phyloP scores from a whole-genome alignment of 2,888 invertebrate genomes.

The Xanthorhoe spadicearia region DNA sequence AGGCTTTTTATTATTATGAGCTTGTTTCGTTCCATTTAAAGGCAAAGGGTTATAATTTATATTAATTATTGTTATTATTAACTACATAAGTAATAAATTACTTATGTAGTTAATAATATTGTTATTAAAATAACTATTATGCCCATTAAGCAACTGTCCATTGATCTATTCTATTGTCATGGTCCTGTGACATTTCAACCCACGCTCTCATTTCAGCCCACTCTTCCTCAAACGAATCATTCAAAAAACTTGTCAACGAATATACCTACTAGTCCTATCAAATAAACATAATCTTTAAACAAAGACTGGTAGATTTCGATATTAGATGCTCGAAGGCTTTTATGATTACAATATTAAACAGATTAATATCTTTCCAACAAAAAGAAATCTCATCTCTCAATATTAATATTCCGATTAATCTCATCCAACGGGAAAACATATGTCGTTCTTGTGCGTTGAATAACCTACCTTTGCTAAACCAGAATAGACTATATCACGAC shows the following conservation, averaged over 20 bases:
- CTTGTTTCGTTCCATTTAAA: no score
- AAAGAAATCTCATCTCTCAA: constrained; percentile 34
- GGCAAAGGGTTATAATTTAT: no score
- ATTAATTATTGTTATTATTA: no score
- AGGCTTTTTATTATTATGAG: no score
- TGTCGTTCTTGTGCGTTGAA: constrained; percentile 36
- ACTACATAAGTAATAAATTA: no score
- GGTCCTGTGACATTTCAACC: no score
- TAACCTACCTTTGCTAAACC: constrained; percentile 20
- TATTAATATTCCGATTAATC: constrained; percentile 43
- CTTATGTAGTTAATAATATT: no score
- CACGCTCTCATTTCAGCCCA: no score
- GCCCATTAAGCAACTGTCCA: no score
- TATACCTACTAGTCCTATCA: not conserved
- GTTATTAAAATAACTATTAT: no score
- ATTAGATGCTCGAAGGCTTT: constrained; percentile 7
- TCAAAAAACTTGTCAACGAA: not conserved
- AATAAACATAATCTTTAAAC: constrained; percentile 2
- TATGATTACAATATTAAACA: constrained; percentile 18
- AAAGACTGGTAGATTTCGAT: constrained; percentile 12
- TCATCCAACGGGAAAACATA: constrained; percentile 36
- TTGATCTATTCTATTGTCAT: no score
- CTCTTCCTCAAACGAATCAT: not conserved
- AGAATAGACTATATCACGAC: constrained; percentile 29
- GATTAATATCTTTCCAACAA: constrained; percentile 25